Evolutionary conservation across 2,113 vertebrate genomes (phyloP).

Genomic region (Acinonyx jubatus): DNA sequence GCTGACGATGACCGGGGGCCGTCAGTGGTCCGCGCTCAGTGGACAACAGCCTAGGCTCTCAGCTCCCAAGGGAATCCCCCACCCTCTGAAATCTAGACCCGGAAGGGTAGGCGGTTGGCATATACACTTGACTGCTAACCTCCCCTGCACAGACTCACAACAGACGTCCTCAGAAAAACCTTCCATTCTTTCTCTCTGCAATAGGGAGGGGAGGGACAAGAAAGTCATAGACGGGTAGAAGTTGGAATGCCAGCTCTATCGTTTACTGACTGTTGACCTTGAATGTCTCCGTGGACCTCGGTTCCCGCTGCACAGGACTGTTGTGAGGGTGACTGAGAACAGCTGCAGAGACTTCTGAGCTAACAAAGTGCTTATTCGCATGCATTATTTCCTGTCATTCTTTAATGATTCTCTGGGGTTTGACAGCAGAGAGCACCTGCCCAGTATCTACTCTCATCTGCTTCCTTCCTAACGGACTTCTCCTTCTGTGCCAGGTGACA

Average conservation of each 20-base stretch:
- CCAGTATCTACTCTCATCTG: neutral
- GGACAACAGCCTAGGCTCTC: neutral
- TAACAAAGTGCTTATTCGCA: neutral
- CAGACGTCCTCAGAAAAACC: neutral
- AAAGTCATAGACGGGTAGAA: neutral
- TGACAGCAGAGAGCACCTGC: neutral
- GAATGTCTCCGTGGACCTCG: neutral
- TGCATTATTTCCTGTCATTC: neutral
- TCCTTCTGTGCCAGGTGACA: neutral
- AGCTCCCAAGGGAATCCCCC: neutral
- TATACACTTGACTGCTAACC: fast-evolving
- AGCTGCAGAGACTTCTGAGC: neutral
- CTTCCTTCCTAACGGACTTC: neutral
- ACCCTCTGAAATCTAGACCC: neutral
- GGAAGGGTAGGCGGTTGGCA: fast-evolving
- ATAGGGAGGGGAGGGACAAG: neutral
- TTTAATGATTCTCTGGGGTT: neutral
- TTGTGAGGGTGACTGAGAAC: neutral
- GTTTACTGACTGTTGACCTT: neutral
- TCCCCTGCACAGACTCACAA: neutral
- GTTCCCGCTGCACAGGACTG: neutral
- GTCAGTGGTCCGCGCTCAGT: fast-evolving
- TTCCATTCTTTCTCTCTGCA: neutral
- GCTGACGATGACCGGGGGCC: neutral
- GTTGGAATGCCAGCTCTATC: neutral